A percentile compares a stretch with the other conserved stretches of the same genome.
Evolutionary conservation across 2,888 invertebrate species (phyloP).

Genomic region (Myopa tessellatipennis): DNA sequence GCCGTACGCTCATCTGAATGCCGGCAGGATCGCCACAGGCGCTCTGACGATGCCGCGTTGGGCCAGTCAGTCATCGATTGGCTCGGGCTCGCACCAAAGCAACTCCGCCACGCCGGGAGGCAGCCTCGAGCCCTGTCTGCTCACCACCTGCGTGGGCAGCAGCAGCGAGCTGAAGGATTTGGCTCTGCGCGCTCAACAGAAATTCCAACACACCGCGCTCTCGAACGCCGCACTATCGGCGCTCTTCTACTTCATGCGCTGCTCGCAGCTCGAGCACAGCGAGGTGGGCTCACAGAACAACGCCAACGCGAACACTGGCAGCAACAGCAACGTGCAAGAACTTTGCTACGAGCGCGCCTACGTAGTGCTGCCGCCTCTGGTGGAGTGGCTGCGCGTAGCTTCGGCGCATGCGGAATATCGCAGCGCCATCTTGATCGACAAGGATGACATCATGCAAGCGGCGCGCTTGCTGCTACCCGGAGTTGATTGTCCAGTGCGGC

Average conservation of each 20-base stretch:
- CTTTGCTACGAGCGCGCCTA: conserved; percentile 89
- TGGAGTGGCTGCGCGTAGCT: conserved; percentile 90
- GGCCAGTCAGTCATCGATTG: conserved; percentile 79
- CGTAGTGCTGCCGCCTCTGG: conserved; percentile 86
- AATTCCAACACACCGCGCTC: conserved; percentile 68
- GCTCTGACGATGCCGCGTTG: conserved; percentile 86
- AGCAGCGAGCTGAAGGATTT: conserved; percentile 82
- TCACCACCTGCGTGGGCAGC: conserved; percentile 91
- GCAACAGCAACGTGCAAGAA: conserved; percentile 72
- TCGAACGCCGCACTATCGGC: conserved; percentile 80
- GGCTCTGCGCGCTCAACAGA: conserved; percentile 73
- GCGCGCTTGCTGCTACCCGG: conserved; percentile 87
- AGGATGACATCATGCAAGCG: conserved; percentile 89
- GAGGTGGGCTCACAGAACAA: conserved; percentile 65
- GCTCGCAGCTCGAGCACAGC: conserved; percentile 84
- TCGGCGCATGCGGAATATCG: conserved; percentile 86
- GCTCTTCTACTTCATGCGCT: conserved; percentile 91
- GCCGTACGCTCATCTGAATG: conserved; percentile 90
- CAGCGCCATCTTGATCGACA: conserved; percentile 81
- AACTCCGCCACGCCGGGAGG: conserved; percentile 50
- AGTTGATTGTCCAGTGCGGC: conserved; percentile 87
- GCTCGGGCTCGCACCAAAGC: conserved; percentile 67
- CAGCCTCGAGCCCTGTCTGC: conserved; percentile 76
- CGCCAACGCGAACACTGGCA: conserved; percentile 50
- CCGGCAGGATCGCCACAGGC: conserved; percentile 87